Evolutionary conservation across 2,113 vertebrate genomes (phyloP), one percentile per base, ranked within the genome.

Genomic region (Neodon shergylaensis): DNA sequence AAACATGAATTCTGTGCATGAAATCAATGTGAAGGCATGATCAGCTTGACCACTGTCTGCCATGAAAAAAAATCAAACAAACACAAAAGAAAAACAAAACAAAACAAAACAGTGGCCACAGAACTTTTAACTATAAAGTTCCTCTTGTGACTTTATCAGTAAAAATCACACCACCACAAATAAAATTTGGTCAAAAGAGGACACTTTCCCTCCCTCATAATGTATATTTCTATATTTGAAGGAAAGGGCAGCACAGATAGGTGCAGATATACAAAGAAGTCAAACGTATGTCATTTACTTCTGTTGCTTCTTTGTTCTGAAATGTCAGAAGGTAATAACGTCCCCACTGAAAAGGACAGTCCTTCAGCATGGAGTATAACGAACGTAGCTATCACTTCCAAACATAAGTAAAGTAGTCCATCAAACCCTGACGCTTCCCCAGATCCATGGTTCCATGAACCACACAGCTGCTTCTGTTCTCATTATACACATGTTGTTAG

Each of bases 181-280:
- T 39, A 95, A 91, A 95, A 96, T 94, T 97, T 95, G 13, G 96
- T 97, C 96, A 97, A 54, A 90, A 97, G 73, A 76, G 92, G 90
- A 96, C 97, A 92, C 39, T 72, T 92, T 88, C 74, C 61, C 10
- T 22, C 42, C 84, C 28, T 88, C 9, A 94, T 54, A n/a, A 93
- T 8, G 49, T 49, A 0, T 94, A 82, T 79, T 93, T 93, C n/a
- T 85, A 63, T 96, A 92, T 96, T 86, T 90, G 42, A 97, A 91
- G 87, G 90, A 85, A 94, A 90, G 74, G 47, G 13, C 54, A 95
- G 96, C 49, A 87, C 47, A 93, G 61, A 94, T 21, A 93, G 88
- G 90, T 91, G 77, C 39, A 84, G 73, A 63, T n/a, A 21, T 63
- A 42, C 74, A 61, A 79, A 26, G 47, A 89, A 97, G 65, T 96